A percentile compares a stretch with the other conserved stretches of the same genome.
phyloP scores from a whole-genome alignment of 2,888 invertebrate species.

The Clistopyga incitator region DNA sequence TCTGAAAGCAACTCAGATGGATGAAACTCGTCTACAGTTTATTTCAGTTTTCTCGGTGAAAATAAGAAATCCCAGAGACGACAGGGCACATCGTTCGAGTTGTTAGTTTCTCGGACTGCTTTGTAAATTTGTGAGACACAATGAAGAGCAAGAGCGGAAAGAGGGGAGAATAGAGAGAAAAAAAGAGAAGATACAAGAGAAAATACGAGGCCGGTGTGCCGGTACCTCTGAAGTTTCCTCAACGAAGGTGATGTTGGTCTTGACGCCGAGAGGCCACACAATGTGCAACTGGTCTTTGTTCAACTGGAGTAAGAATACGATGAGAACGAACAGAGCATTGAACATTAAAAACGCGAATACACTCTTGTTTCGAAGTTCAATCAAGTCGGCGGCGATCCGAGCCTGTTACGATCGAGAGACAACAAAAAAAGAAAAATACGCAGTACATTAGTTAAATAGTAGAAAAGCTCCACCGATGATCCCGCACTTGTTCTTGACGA shows the following conservation, averaged over 20 bases:
- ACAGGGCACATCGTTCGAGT: conserved; percentile 53
- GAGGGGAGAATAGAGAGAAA: conserved; percentile 31
- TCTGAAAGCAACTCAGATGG: conserved; percentile 23
- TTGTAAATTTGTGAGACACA: conserved; percentile 58
- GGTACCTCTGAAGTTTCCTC: conserved; percentile 96
- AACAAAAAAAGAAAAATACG: conserved; percentile 83
- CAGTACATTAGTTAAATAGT: conserved; percentile 77
- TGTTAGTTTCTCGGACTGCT: conserved; percentile 58
- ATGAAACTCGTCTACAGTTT: conserved; percentile 17
- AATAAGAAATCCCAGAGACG: conserved; percentile 12
- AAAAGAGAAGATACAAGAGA: conserved; percentile 55
- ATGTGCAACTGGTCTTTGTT: conserved; percentile 99
- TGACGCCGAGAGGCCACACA: conserved; percentile 98
- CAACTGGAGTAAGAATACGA: conserved; percentile 99
- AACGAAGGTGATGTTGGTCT: conserved; percentile 97
- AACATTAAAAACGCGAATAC: conserved; percentile 99
- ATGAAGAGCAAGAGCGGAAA: conserved; percentile 40
- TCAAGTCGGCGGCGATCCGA: conserved; percentile 94
- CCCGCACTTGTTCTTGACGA: conserved; percentile 61
- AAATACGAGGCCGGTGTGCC: conserved; percentile 71
- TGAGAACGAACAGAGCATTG: conserved; percentile 99
- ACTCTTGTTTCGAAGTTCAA: conserved; percentile 98
- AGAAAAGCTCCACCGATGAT: conserved; percentile 75
- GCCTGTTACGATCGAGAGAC: conserved; percentile 88
- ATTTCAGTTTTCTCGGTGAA: conserved; percentile 20